Evolutionary conservation across 2,113 vertebrate genomes (phyloP).

Genomic region (Sylvia atricapilla): DNA sequence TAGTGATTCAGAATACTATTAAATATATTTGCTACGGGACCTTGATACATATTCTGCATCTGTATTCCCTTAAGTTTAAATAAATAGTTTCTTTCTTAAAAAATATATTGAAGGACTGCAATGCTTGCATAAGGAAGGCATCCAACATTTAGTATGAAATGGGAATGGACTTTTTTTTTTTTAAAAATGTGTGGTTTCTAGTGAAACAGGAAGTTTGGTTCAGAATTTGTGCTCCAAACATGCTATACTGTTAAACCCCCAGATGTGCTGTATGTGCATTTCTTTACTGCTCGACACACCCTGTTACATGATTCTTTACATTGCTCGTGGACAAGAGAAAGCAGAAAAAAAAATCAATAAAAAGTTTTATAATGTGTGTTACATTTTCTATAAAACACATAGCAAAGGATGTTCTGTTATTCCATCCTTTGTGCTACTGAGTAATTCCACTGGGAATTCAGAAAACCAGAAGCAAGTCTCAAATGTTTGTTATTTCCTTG

Average conservation of each 20-base stretch:
- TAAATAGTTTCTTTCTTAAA: neutral
- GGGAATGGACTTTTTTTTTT: neutral
- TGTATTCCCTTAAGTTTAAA: constrained; percentile 16
- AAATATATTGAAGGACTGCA: neutral
- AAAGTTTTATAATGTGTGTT: neutral
- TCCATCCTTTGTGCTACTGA: neutral
- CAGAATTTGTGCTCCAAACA: neutral
- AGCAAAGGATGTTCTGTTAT: neutral
- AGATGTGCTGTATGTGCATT: neutral
- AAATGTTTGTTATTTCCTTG: neutral
- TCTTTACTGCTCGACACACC: neutral
- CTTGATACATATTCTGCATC: neutral
- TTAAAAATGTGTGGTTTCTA: neutral
- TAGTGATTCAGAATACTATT: neutral
- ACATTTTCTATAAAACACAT: neutral
- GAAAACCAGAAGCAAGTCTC: neutral
- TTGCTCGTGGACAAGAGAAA: neutral
- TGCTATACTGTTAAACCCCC: neutral
- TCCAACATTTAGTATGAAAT: neutral
- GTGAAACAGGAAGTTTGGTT: neutral
- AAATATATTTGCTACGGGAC: neutral
- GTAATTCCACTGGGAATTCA: neutral
- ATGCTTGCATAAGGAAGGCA: neutral
- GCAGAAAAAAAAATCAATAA: neutral
- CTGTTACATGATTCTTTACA: neutral